These are phyloP conservation scores for Exephanes ischioxanthus DNA, from an alignment of 2,888 invertebrate species.

Conservation along the genomic window DNA sequence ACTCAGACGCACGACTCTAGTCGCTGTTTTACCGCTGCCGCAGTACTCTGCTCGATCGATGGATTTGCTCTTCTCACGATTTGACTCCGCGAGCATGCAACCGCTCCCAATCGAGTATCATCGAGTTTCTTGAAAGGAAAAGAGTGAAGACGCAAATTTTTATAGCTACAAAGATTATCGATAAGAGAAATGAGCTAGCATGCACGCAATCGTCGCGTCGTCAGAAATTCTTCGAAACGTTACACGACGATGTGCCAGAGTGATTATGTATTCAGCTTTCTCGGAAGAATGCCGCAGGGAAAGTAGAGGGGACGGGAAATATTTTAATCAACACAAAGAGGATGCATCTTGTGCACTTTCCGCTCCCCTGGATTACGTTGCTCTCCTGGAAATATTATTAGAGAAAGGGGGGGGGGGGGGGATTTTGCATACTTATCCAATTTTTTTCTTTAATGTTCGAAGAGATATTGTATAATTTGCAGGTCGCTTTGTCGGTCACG, in stretches of 20 bases:
- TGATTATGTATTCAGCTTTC: conserved; percentile 38
- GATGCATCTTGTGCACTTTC: conserved; percentile 21
- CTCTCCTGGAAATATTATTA: conserved; percentile 7
- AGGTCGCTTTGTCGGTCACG: background rate
- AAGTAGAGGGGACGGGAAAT: background rate
- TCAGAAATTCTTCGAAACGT: conserved; percentile 26
- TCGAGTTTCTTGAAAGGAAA: background rate
- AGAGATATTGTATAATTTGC: conserved; percentile 5
- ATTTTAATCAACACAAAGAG: conserved; percentile 36
- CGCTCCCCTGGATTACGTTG: conserved; percentile 17
- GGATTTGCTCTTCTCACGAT: conserved; percentile 14
- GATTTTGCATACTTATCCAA: background rate
- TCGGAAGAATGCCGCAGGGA: conserved; percentile 39
- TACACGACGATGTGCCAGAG: conserved; percentile 26
- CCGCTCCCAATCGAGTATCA: conserved; percentile 44
- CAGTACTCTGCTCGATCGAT: conserved; percentile 2
- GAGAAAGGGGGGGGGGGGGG: background rate
- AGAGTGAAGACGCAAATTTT: background rate
- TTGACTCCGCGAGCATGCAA: conserved; percentile 39
- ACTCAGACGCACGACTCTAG: conserved; percentile 13
- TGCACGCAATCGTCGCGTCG: conserved; percentile 26
- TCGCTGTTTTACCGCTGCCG: background rate
- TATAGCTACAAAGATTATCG: conserved; percentile 17
- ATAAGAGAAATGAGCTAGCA: conserved; percentile 55
- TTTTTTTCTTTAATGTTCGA: conserved; percentile 1